Base-by-base conservation (phyloP, 1,140 invertebrate genomes). In the Ips nitidus region DNA sequence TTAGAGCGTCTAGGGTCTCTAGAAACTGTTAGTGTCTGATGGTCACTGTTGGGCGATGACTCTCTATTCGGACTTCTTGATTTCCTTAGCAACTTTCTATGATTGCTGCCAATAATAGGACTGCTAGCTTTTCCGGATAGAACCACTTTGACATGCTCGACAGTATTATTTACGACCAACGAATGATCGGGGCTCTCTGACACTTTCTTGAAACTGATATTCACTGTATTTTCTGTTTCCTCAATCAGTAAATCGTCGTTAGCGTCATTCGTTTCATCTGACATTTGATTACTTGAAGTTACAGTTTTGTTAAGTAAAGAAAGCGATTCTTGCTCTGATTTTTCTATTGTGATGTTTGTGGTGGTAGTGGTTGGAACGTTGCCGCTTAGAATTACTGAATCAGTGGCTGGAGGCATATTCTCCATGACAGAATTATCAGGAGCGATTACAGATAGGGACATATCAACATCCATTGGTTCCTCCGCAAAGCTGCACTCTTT, bases 391-490 rank as follows among this genome's bases (percentile, higher is more conserved):
- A 64, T 37, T 36, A 40, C 41, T 22, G 8, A 41, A 37, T 64
- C 52, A 41, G 22, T 41, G 7, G 40, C 50, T 6, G 38, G 36
- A 50, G 45, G 22, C 2, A 50, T 50, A 6, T 50, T 50, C n/a
- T 69, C 59, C 2, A 37, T 22, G 8, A 40, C 39, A n/a, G 59
- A 56, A 57, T 37, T 42, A 47, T 69, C 38, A 36, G 55, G 3
- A 42, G 45, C 36, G 38, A 62, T 37, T 41, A 62, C n/a, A 53
- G 67, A 63, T 37, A 43, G 45, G 3, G 62, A 52, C 22, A 22
- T 22, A 57, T 72, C 71, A 2, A 72, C 61, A 52, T 72, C 71
- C 71, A 72, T 72, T 3, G 71, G 66, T 55, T 72, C 71, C 7
- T 64, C 42, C 38, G 7, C 22, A 56, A 69, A 72, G 50, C 71